Base-by-base conservation (phyloP, 2,797 vertebrate species). In the Amphiprion clarkii region DNA sequence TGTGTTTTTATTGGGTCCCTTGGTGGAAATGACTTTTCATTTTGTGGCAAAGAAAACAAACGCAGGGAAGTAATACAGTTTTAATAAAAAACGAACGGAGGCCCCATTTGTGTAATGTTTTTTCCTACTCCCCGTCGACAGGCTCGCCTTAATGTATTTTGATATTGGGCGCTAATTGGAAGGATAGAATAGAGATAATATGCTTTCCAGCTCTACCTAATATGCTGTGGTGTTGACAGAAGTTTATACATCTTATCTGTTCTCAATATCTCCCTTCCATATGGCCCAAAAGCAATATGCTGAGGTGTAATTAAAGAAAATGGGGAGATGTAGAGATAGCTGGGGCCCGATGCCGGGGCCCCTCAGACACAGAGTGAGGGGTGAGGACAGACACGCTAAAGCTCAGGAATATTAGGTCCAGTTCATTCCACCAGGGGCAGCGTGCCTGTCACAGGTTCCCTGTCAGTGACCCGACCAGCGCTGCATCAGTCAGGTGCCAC, bases 261-360 rank as follows among this genome's bases (percentile, higher is more conserved):
- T 94, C 93, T 94, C 92, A 94, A 94, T 95, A 95, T 95, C 93
- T 90, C 87, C 91, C 90, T 91, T 94, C 92, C 93, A 93, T 93
- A 93, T 91, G 91, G 86, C 82, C 79, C 83, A 87, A 90, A 90
- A 91, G 92, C 93, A 95, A 95, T 94, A 94, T 94, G 88, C 91
- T 76, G 75, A 82, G 81, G 84, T 93, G 92, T 96, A 95, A 96
- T 96, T 95, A 95, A 96, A 93, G 94, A 94, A 94, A 95, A 95
- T 95, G 88, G 93, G 91, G 83, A 93, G 93, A 96, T 95, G 88
- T 89, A 78, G 85, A 87, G 94, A 95, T 95, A 94, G 89, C 89
- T 49, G 86, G 88, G 87, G 92, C 88, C 90, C 71, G 59, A 78
- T 78, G 88, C 78, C 52, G 72, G 88, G 90, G 91, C 89, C 88